A percentile compares a stretch with the other conserved stretches of the same genome.
phyloP scores from a whole-genome alignment of 1,140 invertebrate genomes.

The Mycetomoellerius zeteki region DNA sequence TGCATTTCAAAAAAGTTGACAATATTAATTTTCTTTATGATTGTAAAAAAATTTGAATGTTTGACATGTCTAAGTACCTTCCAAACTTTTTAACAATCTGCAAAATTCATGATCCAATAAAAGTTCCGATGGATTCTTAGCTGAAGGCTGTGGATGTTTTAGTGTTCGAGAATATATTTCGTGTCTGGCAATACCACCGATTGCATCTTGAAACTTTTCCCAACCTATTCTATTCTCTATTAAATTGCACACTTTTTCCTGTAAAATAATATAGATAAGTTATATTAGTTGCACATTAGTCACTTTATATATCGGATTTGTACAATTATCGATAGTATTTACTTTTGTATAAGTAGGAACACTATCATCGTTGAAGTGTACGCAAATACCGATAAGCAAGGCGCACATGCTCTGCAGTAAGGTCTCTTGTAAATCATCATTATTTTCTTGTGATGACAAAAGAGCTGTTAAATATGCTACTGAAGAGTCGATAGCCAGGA shows the following conservation, averaged over 20 bases:
- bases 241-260: constrained; percentile 94
- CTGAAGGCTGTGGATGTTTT: constrained; percentile 96
- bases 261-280: constrained; percentile 68
- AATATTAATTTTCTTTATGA: constrained; percentile 30
- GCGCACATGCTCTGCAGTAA: constrained; percentile 94
- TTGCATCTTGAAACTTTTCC: constrained; percentile 95
- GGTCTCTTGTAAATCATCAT: constrained; percentile 91
- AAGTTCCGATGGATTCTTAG: constrained; percentile 92
- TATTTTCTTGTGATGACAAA: constrained; percentile 89
- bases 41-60: constrained; percentile 1
- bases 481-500: constrained; percentile 94
- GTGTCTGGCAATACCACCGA: constrained; percentile 95
- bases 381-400: constrained; percentile 97
- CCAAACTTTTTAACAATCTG: constrained; percentile 93
- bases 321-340: constrained; percentile 58
- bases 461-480: constrained; percentile 95
- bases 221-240: constrained; percentile 97
- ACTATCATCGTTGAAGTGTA: constrained; percentile 97
- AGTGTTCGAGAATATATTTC: constrained; percentile 96
- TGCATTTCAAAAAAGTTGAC: constrained; percentile 7
- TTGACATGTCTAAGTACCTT: constrained; percentile 86
- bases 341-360: constrained; percentile 92
- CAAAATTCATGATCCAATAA: constrained; percentile 99
- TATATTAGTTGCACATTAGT: neutral
- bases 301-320: neutral